Conservation (phyloP, 1,140 invertebrate species). For the Steinernema khuongi region DNA sequence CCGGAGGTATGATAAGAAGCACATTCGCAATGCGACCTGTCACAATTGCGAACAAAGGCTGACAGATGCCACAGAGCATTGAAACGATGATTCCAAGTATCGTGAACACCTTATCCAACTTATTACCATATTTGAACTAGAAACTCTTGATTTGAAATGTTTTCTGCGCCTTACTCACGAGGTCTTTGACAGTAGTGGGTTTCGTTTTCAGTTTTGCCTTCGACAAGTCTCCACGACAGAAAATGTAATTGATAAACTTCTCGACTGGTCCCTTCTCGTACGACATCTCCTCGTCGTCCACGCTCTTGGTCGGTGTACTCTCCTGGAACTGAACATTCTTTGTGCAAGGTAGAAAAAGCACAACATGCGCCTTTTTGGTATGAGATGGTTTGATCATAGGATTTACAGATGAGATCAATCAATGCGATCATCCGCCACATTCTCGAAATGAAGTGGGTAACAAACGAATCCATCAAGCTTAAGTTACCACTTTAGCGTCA, state of each 20-base stretch:
- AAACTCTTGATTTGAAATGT: neutral
- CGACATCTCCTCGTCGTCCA: neutral
- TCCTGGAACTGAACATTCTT: too few species aligned
- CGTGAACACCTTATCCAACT: neutral
- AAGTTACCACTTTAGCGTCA: too few species aligned
- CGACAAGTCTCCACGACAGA: neutral
- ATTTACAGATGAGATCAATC: too few species aligned
- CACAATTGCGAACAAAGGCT: slow-evolving; percentile 2
- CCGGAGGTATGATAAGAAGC: neutral
- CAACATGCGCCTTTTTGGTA: too few species aligned
- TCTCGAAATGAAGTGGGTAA: too few species aligned
- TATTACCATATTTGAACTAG: slow-evolving; percentile 8
- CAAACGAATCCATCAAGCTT: too few species aligned
- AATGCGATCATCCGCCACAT: too few species aligned
- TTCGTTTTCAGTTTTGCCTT: slow-evolving; percentile 1
- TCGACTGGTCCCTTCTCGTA: neutral
- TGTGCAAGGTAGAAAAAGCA: too few species aligned
- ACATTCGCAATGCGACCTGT: neutral
- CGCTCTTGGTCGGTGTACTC: neutral
- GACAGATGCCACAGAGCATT: neutral
- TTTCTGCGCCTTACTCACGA: neutral
- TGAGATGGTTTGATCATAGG: too few species aligned
- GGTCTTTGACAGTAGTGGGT: neutral
- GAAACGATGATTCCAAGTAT: neutral
- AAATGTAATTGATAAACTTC: slow-evolving; percentile 6